phyloP scores from a whole-genome alignment of 2,797 vertebrate species.

The Tiaroga cobitis region DNA sequence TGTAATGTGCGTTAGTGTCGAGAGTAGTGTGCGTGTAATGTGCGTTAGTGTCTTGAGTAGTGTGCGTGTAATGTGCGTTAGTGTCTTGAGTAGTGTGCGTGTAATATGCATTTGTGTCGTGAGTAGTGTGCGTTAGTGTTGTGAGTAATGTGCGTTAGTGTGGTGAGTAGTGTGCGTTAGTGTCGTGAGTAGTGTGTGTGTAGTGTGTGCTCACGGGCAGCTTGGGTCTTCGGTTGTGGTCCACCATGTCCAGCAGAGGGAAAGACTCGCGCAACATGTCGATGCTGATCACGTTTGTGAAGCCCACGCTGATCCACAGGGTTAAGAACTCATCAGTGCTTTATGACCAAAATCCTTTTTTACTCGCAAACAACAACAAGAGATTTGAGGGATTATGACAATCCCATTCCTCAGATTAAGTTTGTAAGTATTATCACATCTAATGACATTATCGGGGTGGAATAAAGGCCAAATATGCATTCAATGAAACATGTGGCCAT shows the following conservation, averaged over 20 bases:
- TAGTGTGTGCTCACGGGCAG: constrained; percentile 73
- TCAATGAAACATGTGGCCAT: no score
- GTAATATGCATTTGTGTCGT: no score
- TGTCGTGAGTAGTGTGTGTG: no score
- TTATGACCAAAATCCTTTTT: neutral
- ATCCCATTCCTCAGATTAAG: neutral
- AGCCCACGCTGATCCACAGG: constrained; percentile 79
- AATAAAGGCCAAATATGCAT: neutral
- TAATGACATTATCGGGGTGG: neutral
- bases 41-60: no score
- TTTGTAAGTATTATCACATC: neutral
- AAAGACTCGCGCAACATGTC: constrained; percentile 82
- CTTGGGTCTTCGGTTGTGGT: constrained; percentile 82
- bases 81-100: no score
- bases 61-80: no score
- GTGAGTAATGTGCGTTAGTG: no score
- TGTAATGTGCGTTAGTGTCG: no score
- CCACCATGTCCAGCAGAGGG: constrained; percentile 89
- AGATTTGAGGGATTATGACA: neutral
- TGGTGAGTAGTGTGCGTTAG: no score
- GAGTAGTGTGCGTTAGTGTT: no score
- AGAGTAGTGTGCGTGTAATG: no score
- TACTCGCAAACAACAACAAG: constrained; percentile 3
- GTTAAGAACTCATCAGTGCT: constrained; percentile 54
- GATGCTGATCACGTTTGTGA: constrained; percentile 83